Percentiles rank a stretch among this genome's conserved stretches.
These are phyloP conservation scores for Metaphire vulgaris DNA, from an alignment of 1,140 invertebrate genomes.

Conservation along the genomic window DNA sequence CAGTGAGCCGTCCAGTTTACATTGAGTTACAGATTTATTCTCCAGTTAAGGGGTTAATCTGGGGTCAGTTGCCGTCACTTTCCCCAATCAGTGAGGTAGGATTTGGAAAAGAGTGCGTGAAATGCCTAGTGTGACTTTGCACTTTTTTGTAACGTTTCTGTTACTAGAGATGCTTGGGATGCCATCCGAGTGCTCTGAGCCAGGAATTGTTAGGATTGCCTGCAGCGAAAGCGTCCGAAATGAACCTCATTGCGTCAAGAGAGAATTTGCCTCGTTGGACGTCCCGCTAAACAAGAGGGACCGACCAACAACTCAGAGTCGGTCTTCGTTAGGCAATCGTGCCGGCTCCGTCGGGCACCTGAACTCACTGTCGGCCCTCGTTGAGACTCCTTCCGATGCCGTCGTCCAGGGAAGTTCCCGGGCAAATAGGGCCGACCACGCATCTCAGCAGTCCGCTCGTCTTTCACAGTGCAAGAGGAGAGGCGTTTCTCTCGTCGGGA, in stretches of 20 bases:
- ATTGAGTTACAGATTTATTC: too few species aligned
- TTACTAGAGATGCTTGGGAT: background rate
- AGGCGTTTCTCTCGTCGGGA: background rate
- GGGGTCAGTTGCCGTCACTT: too few species aligned
- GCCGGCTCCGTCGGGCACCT: background rate
- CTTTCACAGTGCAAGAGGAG: background rate
- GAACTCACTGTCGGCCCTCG: background rate
- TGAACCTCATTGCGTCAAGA: background rate
- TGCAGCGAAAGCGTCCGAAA: background rate
- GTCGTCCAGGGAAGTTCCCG: background rate
- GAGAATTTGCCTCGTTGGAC: too few species aligned
- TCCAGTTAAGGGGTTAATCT: too few species aligned
- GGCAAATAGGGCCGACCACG: background rate
- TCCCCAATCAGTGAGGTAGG: too few species aligned
- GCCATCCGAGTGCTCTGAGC: background rate
- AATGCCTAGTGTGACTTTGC: background rate
- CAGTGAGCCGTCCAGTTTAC: too few species aligned
- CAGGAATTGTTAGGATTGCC: background rate
- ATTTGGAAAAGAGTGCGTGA: too few species aligned
- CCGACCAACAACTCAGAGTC: background rate
- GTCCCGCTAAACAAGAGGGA: too few species aligned
- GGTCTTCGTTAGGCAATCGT: background rate
- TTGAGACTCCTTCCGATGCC: background rate
- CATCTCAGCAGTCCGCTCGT: background rate
- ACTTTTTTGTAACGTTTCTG: background rate